Percentiles rank a stretch among this genome's conserved stretches.
phyloP scores from a whole-genome alignment of 2,888 invertebrate genomes.

The Chrysodeixis includens region DNA sequence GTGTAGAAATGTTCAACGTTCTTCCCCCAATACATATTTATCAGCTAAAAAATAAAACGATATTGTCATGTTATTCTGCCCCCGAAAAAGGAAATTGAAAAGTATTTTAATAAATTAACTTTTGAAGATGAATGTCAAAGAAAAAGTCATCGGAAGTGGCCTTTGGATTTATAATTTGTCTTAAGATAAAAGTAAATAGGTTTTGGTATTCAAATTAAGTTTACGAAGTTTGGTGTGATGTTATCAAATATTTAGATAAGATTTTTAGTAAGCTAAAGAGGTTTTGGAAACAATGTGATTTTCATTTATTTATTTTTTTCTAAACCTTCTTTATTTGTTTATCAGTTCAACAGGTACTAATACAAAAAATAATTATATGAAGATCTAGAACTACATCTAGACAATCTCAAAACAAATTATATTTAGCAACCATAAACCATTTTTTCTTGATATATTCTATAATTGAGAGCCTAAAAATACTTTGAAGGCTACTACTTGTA shows the following conservation, averaged over 20 bases:
- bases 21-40: conserved; percentile 36
- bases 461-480: too few relatives aligned
- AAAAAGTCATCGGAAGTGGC: conserved; percentile 1
- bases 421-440: too few relatives aligned
- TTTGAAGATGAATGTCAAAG: background rate
- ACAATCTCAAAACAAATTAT: too few relatives aligned
- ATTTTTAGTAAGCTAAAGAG: background rate
- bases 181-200: background rate
- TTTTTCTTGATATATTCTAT: too few relatives aligned
- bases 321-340: too few relatives aligned
- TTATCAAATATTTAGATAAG: background rate
- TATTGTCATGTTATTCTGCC: conserved; percentile 15
- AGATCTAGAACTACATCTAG: too few relatives aligned
- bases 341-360: too few relatives aligned
- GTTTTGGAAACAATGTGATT: background rate
- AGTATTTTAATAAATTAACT: conserved; percentile 12
- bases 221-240: background rate
- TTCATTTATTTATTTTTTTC: background rate
- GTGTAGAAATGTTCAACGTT: conserved; percentile 18
- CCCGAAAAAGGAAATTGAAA: conserved; percentile 9
- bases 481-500: too few relatives aligned
- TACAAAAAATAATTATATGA: background rate
- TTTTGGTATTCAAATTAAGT: conserved; percentile 3
- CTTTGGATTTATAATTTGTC: background rate
- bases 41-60: conserved; percentile 27